Base-by-base conservation (phyloP, 2,888 invertebrate genomes). In the Perizoma flavofasciatum region DNA sequence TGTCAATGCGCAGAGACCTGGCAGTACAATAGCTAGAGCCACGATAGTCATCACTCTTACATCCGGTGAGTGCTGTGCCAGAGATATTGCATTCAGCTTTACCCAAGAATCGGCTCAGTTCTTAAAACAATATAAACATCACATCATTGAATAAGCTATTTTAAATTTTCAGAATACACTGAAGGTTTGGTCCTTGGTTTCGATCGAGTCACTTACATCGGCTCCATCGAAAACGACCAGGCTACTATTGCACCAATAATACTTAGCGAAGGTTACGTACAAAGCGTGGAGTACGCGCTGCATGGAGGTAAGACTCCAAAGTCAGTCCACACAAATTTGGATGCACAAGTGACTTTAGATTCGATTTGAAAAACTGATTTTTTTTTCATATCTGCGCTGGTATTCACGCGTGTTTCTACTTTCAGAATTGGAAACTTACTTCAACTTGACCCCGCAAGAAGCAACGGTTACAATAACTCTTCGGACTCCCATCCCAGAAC, bases 231-330 rank as follows among this genome's bases (percentile, higher is more conserved):
- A 39, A 63, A 66, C 22, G 53, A 64, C 34, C 45, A 52, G 0
- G 49, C 69, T 6, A 54, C 46, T 8, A 57, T 75, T 37, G 64
- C 61, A 8, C 55, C 69, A 6, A 76, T 80, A 35, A 67, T 61
- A 32, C 68, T 80, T 5, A 67, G 40, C 8, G 69, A 74, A 51
- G 79, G 76, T 54, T 74, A 68, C 58, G 64, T 64, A n/a, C 10
- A 61, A 6, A 59, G 65, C 22, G 77, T 81, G 4, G 11, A 53
- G 11, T 74, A 76, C 48, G 46, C 55, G 0, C 47, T 78, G 55
- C 59, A 64, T 8, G 78, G 78, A 66, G 76, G 79, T 77, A 69
- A 35, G 33, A n/a, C 7, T 39, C 39, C 6, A 7, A 9, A 8
- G 4, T n/a, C 41, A 10, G 10, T 41, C n/a, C 5, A 41, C 10